Evolutionary conservation across 2,888 invertebrate genomes (phyloP), one percentile per base, ranked within the genome.

Genomic region (Metellina segmentata): DNA sequence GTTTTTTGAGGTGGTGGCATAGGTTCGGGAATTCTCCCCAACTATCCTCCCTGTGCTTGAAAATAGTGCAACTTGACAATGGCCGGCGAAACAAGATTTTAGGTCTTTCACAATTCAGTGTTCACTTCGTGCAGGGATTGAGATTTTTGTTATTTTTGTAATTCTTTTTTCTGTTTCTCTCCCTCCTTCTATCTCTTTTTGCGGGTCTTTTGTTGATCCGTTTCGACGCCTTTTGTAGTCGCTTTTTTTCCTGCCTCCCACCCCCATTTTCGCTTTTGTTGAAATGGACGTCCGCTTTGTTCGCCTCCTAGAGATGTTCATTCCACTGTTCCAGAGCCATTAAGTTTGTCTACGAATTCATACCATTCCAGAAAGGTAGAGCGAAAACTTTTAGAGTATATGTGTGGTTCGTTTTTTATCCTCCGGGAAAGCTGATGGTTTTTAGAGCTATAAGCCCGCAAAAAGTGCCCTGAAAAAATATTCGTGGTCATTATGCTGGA

Each of bases 31-130:
- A 82, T 82, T 61, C 82, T 70, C 20, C 20, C 20, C 34, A 61
- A 13, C 85, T 77, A 77, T 78, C 77, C 70, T 49, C 61, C 34
- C 61, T 20, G 13, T 75, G 61, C 83, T 83, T 34, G 83, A 89
- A 89, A 89, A 89, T 83, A 72, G 89, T 78, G 20, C 78, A 83
- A 83, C 83, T 89, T 52, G 78, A 89, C 89, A 89, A 89, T 89
- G 70, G 83, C 69, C 83, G 20, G 20, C 34, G 71, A 89, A 89
- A 89, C 83, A 89, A 89, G 89, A 89, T 89, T 89, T 89, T 83
- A 82, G 77, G 70, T 78, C 82, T 89, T 89, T 89, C 74, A 85
- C 72, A 74, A 74, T 72, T 85, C 53, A 72, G 13, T n/a, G 49
- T 77, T n/a, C 51, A 53, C 19, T 51, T 79, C 79, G 79, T 78